Evolutionary conservation across 64 coral and sea anemone genomes (phyloP).

Genomic region (Porites australiensis): DNA sequence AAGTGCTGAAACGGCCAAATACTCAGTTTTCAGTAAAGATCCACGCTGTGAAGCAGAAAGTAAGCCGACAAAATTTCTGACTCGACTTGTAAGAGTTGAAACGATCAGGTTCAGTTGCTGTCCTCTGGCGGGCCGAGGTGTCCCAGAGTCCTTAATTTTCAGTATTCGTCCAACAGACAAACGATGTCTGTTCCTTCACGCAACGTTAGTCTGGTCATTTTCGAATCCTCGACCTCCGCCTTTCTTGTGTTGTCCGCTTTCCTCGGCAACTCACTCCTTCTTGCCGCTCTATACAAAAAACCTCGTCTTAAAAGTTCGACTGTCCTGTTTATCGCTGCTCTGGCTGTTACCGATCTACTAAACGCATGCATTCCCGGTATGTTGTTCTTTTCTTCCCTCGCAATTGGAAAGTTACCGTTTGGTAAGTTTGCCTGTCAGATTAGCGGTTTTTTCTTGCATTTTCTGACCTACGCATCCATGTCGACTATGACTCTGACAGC

Average conservation of each 20-base stretch:
- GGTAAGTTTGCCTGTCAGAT: background rate
- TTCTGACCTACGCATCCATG: background rate
- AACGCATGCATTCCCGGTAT: background rate
- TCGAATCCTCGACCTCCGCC: background rate
- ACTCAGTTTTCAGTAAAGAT: too few species aligned
- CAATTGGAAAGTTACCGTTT: background rate
- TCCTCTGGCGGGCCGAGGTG: too few species aligned
- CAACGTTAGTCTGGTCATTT: background rate
- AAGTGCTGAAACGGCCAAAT: too few species aligned
- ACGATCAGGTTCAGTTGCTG: too few species aligned
- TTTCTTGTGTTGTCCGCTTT: background rate
- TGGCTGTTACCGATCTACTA: slow-evolving; percentile 33
- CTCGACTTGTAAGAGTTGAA: too few species aligned
- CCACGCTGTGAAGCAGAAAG: too few species aligned
- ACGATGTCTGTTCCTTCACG: background rate
- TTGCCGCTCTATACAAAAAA: slow-evolving; percentile 9
- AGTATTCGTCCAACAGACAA: too few species aligned
- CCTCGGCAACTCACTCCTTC: slow-evolving; percentile 6
- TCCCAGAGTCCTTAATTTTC: too few species aligned
- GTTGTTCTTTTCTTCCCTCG: background rate
- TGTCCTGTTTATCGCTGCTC: background rate
- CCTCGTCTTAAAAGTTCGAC: slow-evolving; percentile 4
- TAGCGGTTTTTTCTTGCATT: slow-evolving; percentile 10
- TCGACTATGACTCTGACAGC: slow-evolving; percentile 46
- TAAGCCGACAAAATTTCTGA: too few species aligned